phyloP scores from a whole-genome alignment of 2,888 invertebrate species.

The Phymatocera aterrima region DNA sequence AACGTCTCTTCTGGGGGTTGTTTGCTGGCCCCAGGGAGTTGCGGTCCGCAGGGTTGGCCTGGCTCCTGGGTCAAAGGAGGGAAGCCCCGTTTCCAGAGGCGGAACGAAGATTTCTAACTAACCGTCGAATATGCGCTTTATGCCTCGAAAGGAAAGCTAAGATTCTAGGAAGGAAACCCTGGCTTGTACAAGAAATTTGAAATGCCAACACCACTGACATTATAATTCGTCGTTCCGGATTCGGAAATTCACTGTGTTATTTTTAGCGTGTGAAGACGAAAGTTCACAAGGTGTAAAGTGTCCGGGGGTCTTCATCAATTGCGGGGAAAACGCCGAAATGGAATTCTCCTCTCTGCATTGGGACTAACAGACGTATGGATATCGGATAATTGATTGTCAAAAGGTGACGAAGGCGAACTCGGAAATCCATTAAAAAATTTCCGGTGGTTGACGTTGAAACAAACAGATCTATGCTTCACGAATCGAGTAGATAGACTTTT shows the following conservation, averaged over 20 bases:
- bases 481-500: background rate
- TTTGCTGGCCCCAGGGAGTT: slow-evolving; percentile 60
- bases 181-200: background rate
- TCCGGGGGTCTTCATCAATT: background rate
- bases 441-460: slow-evolving; percentile 1
- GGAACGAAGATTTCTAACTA: slow-evolving; percentile 12
- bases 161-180: background rate
- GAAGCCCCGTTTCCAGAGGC: background rate
- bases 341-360: background rate
- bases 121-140: background rate
- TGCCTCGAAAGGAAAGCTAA: background rate
- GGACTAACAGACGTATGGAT: slow-evolving; percentile 12
- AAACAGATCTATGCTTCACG: background rate
- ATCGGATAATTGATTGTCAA: slow-evolving; percentile 23
- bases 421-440: slow-evolving; percentile 14
- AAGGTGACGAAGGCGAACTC: background rate
- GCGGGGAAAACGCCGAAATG: background rate
- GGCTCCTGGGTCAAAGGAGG: background rate
- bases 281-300: background rate
- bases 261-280: background rate
- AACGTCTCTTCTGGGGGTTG: slow-evolving; percentile 62
- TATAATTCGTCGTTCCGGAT: background rate
- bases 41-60: slow-evolving; percentile 28
- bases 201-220: background rate
- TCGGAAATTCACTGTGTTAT: background rate